A percentile compares a stretch with the other conserved stretches of the same genome.
Evolutionary conservation across 2,113 vertebrate genomes (phyloP).

Genomic region (Trematocara zebra): DNA sequence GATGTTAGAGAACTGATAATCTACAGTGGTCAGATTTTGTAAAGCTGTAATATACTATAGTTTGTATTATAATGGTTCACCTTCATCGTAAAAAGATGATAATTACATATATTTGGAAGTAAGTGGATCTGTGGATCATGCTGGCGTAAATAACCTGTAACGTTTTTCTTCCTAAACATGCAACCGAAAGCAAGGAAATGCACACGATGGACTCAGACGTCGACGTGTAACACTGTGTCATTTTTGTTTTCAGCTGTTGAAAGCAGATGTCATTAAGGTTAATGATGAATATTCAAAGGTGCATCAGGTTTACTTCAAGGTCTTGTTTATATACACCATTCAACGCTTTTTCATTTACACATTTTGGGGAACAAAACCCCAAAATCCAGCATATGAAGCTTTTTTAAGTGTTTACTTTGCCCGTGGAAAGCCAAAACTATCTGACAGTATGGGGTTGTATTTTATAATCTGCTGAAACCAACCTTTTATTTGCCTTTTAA

Average conservation of each 20-base stretch:
- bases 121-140: neutral
- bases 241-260: neutral
- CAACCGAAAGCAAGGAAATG: neutral
- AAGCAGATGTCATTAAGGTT: neutral
- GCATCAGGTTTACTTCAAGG: neutral
- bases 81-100: neutral
- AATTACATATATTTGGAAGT: neutral
- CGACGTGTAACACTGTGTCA: neutral
- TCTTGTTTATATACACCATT: neutral
- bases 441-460: neutral
- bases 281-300: neutral
- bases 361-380: fast-evolving
- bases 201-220: neutral
- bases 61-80: neutral
- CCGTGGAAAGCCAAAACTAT: neutral
- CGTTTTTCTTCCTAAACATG: neutral
- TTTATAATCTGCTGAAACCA: neutral
- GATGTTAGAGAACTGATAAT: neutral
- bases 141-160: neutral
- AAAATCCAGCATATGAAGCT: neutral
- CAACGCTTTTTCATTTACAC: neutral
- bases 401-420: neutral
- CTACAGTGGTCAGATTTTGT: neutral
- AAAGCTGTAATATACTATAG: neutral
- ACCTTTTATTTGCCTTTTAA: neutral